These are phyloP conservation scores for Dermolepida albohirtum DNA, from an alignment of 2,888 invertebrate genomes.

Conservation along the genomic window DNA sequence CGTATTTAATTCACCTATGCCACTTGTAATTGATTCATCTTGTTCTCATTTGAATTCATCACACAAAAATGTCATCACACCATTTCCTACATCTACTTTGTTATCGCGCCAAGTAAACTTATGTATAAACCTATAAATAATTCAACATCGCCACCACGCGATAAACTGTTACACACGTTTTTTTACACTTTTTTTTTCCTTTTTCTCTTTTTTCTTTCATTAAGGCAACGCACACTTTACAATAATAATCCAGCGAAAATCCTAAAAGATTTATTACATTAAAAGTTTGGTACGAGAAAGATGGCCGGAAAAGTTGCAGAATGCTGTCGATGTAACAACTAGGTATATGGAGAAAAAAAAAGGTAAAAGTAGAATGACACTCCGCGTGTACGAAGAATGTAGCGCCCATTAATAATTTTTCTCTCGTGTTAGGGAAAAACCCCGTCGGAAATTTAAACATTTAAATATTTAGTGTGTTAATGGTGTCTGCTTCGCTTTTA, in stretches of 20 bases:
- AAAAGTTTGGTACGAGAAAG: conserved; percentile 13
- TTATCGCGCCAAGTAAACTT: not conserved
- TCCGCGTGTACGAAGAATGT: not conserved
- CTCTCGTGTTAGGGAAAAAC: not conserved
- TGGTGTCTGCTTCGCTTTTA: not conserved
- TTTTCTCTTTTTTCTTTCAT: not conserved
- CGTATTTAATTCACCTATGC: too few species aligned
- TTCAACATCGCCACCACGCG: not conserved
- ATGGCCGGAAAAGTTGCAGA: not conserved
- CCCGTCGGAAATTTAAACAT: conserved; percentile 8
- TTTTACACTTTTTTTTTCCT: not conserved
- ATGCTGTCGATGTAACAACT: too few species aligned
- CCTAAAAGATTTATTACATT: conserved; percentile 15
- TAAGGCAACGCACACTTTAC: conserved; percentile 6
- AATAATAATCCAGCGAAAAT: conserved; percentile 2
- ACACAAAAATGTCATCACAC: not conserved
- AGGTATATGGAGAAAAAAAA: not conserved
- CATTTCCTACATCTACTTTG: not conserved
- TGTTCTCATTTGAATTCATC: too few species aligned
- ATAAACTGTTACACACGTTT: conserved; percentile 4
- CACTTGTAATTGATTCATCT: too few species aligned
- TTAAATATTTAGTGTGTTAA: conserved; percentile 26
- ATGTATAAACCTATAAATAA: not conserved
- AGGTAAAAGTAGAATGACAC: not conserved
- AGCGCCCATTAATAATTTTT: conserved; percentile 15